A percentile compares a stretch with the other conserved stretches of the same genome.
Evolutionary conservation across 2,797 vertebrate genomes (phyloP).

Genomic region (Poliocrania exsul): DNA sequence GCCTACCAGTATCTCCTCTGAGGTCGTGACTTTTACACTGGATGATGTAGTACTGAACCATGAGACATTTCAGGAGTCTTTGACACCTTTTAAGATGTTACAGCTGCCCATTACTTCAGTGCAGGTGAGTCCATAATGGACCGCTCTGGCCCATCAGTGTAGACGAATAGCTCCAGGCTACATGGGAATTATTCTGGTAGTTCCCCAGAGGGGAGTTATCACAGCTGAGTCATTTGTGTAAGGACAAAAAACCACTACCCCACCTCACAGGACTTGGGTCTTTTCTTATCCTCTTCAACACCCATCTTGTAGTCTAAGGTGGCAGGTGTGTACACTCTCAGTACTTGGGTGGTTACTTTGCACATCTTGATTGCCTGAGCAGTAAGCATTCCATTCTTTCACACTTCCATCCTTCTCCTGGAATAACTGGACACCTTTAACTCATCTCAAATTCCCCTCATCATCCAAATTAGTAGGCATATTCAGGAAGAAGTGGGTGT

Average conservation of each 20-base stretch:
- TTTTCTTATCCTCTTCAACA: not conserved
- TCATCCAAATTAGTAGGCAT: not conserved
- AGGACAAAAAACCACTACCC: not conserved
- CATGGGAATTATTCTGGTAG: not conserved
- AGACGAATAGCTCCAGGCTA: not conserved
- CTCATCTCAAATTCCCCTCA: not conserved
- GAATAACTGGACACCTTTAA: not conserved
- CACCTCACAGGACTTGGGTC: not conserved
- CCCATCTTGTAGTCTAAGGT: not conserved
- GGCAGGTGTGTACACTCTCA: not conserved
- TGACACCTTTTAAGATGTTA: not conserved
- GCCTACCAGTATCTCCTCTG: not conserved
- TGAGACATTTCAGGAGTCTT: not conserved
- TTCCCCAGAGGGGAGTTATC: not conserved
- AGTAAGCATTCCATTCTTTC: not conserved
- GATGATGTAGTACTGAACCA: not conserved
- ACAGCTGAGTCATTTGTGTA: not conserved
- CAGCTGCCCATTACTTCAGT: not conserved
- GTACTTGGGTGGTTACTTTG: not conserved
- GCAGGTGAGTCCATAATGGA: not conserved
- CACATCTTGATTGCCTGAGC: not conserved
- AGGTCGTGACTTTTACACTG: not conserved
- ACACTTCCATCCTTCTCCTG: not conserved
- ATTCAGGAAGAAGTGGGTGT: not conserved
- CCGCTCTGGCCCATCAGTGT: not conserved